phyloP scores from a whole-genome alignment of 2,113 vertebrate genomes.

The Macrotis lagotis region DNA sequence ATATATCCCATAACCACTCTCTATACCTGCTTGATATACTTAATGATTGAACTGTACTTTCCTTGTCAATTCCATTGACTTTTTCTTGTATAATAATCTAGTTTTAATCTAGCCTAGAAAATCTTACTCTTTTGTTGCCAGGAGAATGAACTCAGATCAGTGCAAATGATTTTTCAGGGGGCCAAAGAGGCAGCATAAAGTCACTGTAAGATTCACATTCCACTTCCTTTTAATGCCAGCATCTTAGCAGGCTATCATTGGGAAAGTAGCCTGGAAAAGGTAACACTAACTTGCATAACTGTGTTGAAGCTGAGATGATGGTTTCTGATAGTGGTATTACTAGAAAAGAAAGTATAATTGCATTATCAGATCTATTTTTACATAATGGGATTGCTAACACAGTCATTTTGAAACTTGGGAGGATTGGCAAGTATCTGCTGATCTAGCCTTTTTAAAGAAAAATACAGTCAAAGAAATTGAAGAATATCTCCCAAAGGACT shows the following conservation, averaged over 20 bases:
- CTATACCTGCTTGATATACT: constrained; percentile 31
- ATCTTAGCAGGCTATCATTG: not conserved
- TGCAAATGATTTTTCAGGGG: constrained; percentile 3
- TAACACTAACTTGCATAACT: not conserved
- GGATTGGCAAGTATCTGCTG: accelerated
- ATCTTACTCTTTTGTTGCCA: constrained; percentile 8
- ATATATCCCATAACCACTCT: constrained; percentile 24
- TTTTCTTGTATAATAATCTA: constrained; percentile 42
- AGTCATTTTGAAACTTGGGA: not conserved
- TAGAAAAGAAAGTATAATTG: not conserved
- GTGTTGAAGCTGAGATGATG: not conserved
- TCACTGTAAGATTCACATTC: not conserved
- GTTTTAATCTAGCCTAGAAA: constrained; percentile 43
- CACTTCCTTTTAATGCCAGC: not conserved
- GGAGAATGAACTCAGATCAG: not conserved
- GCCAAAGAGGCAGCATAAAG: not conserved
- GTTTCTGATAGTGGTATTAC: not conserved
- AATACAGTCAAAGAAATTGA: not conserved
- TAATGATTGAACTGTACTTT: constrained; percentile 51
- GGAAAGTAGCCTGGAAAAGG: not conserved
- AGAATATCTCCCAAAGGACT: not conserved
- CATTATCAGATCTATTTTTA: not conserved
- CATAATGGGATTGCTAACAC: not conserved
- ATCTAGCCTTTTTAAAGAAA: constrained; percentile 5
- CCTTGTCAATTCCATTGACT: constrained; percentile 43